Conservation (phyloP, 2,113 vertebrate species). For the Psilopsiagon aymara region DNA sequence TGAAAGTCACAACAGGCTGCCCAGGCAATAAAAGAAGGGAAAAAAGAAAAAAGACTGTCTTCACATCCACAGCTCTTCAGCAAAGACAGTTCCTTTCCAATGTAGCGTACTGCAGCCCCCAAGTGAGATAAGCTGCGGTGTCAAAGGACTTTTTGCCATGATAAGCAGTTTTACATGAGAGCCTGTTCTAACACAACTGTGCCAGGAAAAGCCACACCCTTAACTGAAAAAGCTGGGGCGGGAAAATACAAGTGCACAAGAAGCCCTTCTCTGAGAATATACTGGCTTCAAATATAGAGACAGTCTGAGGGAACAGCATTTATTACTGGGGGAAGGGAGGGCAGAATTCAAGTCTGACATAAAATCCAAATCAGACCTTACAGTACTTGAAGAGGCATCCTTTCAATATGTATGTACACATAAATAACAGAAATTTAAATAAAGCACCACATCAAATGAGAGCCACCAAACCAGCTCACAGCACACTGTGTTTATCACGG, state of each 20-base stretch:
- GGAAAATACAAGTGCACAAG: not conserved
- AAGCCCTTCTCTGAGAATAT: not conserved
- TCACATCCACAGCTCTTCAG: not conserved
- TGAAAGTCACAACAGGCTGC: not conserved
- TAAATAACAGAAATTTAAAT: not conserved
- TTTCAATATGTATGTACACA: accelerated
- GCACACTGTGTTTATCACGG: accelerated
- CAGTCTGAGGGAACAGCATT: not conserved
- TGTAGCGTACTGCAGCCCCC: not conserved
- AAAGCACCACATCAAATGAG: not conserved
- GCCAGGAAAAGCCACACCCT: conserved; percentile 35
- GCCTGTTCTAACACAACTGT: not conserved
- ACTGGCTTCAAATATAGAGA: not conserved
- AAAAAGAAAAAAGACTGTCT: not conserved
- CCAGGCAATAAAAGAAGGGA: not conserved
- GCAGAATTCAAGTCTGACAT: not conserved
- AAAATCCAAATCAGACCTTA: not conserved
- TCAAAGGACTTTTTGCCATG: not conserved
- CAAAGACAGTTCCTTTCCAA: not conserved
- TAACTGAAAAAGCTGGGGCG: not conserved
- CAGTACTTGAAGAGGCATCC: not conserved
- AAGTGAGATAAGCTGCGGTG: conserved; percentile 18
- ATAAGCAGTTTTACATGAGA: not conserved
- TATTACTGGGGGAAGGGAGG: accelerated
- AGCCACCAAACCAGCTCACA: not conserved